Percentiles rank a stretch among this genome's conserved stretches.
phyloP scores from a whole-genome alignment of 2,888 invertebrate genomes.

The Poecilobothrus nobilitatus region DNA sequence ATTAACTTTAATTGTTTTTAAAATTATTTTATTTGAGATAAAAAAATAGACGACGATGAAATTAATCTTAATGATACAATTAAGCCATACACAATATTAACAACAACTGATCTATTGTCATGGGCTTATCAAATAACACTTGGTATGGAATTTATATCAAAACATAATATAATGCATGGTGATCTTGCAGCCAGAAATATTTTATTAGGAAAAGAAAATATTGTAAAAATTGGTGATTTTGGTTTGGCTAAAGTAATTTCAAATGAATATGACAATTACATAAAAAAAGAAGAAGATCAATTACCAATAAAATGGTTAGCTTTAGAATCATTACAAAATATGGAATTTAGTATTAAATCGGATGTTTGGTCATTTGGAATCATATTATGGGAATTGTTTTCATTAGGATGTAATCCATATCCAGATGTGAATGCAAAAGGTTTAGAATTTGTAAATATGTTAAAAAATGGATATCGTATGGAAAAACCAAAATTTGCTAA shows the following conservation, averaged over 20 bases:
- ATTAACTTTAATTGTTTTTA: too few species aligned
- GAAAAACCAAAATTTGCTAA: conserved; percentile 79
- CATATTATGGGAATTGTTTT: conserved; percentile 84
- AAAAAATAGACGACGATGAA: too few species aligned
- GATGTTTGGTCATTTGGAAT: conserved; percentile 93
- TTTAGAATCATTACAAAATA: conserved; percentile 82
- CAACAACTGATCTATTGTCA: conserved; percentile 74
- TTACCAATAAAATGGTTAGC: conserved; percentile 97
- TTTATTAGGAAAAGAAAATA: conserved; percentile 71
- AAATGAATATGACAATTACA: conserved; percentile 54
- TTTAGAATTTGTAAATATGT: conserved; percentile 53
- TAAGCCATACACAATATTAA: conserved; percentile 42
- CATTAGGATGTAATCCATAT: conserved; percentile 76
- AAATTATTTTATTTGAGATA: too few species aligned
- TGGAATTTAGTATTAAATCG: conserved; percentile 86
- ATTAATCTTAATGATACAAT: too few species aligned
- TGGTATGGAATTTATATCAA: conserved; percentile 90
- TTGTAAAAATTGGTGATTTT: conserved; percentile 95
- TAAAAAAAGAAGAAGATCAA: conserved; percentile 75
- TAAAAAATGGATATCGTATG: conserved; percentile 81
- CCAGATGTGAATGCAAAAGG: conserved; percentile 67
- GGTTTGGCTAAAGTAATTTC: conserved; percentile 81
- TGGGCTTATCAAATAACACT: conserved; percentile 91
- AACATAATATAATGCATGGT: conserved; percentile 77
- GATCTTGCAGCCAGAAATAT: conserved; percentile 88